phyloP scores from a whole-genome alignment of 2,888 invertebrate genomes.

The Pachydiplax longipennis region DNA sequence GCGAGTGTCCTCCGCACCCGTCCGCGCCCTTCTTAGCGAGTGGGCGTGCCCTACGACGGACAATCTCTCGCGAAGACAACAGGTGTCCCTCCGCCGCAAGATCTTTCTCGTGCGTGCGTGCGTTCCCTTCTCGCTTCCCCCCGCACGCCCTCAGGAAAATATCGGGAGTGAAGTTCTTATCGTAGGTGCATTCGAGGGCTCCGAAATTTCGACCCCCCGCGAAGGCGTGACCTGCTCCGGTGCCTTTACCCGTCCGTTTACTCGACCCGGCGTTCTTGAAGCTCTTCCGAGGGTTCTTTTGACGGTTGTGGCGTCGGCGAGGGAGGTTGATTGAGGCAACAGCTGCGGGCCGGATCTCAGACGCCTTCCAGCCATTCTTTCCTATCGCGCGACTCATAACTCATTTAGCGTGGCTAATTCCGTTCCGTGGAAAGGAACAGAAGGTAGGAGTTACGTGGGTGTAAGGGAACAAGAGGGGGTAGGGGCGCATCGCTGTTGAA shows the following conservation, averaged over 20 bases:
- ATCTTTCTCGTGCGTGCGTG: background rate
- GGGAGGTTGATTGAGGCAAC: background rate
- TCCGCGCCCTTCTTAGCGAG: background rate
- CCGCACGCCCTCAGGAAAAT: background rate
- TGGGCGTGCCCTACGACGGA: background rate
- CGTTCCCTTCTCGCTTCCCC: background rate
- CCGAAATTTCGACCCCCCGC: background rate
- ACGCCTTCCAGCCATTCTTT: background rate
- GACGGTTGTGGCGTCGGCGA: background rate
- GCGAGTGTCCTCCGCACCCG: background rate
- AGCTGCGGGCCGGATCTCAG: background rate
- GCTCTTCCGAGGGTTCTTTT: too few species aligned
- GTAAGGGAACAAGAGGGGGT: background rate
- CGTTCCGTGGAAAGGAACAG: background rate
- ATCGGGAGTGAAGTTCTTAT: background rate
- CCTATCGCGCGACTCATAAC: background rate
- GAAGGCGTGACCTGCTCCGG: background rate
- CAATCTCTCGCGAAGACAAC: slow-evolving; percentile 3
- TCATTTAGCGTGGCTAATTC: background rate
- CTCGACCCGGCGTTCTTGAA: background rate
- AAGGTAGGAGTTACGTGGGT: background rate
- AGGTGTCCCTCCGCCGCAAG: slow-evolving; percentile 10
- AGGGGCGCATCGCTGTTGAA: background rate
- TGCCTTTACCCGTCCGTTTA: background rate
- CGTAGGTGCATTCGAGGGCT: background rate